phyloP scores from a whole-genome alignment of 1,140 invertebrate species.

The Capitella teleta region DNA sequence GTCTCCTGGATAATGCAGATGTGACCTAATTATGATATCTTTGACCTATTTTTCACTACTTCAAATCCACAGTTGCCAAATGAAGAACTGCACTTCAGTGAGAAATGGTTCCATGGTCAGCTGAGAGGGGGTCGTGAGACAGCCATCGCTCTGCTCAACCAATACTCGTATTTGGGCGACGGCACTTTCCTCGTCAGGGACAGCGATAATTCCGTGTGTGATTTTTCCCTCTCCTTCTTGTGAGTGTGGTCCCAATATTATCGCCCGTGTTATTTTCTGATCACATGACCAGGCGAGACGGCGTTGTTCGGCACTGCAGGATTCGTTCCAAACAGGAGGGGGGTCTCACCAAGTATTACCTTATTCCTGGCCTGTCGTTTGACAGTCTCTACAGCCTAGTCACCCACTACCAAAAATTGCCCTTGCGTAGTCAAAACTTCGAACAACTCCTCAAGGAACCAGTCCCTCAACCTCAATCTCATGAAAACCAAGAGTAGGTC shows the following conservation, averaged over 20 bases:
- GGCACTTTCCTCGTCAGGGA: conserved; percentile 90
- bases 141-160: conserved; percentile 59
- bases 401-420: conserved; percentile 75
- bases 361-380: conserved; percentile 79
- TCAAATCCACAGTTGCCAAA: background rate
- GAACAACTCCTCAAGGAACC: conserved; percentile 75
- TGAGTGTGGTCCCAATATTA: conserved; percentile 16
- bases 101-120: conserved; percentile 86
- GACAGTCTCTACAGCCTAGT: conserved; percentile 88
- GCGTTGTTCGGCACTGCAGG: conserved; percentile 81
- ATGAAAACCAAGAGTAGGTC: conserved; percentile 69
- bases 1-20: too few relatives aligned
- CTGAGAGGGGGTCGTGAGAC: conserved; percentile 62
- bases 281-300: conserved; percentile 68
- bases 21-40: too few relatives aligned
- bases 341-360: conserved; percentile 77
- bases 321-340: conserved; percentile 79
- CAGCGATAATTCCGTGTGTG: conserved; percentile 90
- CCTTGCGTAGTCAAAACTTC: conserved; percentile 77
- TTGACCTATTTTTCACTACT: too few relatives aligned
- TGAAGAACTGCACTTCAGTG: conserved; percentile 82
- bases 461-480: conserved; percentile 87
- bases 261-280: background rate
- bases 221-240: conserved; percentile 91
- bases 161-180: conserved; percentile 77